Evolutionary conservation across 1,140 invertebrate species (phyloP).

Genomic region (Onthophagus taurus): DNA sequence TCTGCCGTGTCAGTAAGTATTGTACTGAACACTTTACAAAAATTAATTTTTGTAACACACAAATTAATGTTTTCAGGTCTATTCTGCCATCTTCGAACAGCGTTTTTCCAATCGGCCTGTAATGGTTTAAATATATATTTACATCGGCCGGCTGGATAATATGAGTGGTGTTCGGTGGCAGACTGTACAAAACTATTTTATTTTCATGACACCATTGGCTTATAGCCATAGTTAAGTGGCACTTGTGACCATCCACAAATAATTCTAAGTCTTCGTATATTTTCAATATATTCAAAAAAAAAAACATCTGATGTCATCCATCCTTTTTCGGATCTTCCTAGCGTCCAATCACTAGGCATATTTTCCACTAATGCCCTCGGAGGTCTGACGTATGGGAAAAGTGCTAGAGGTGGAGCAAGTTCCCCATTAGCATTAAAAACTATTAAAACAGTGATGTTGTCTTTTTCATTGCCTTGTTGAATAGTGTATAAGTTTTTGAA

Average conservation of each 20-base stretch:
- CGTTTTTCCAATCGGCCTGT: constrained; percentile 33
- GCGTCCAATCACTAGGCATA: constrained; percentile 24
- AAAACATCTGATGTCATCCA: constrained; percentile 38
- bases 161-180: constrained; percentile 39
- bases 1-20: too few species aligned
- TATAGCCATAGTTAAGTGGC: constrained; percentile 33
- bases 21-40: constrained; percentile 11
- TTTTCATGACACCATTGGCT: constrained; percentile 34
- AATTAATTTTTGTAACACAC: constrained; percentile 14
- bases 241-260: constrained; percentile 38
- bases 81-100: constrained; percentile 16
- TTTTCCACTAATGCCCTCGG: constrained; percentile 16
- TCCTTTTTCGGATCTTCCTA: constrained; percentile 34
- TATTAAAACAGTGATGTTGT: too few species aligned
- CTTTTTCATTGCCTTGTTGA: too few species aligned
- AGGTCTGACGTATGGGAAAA: constrained; percentile 22
- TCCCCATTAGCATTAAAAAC: too few species aligned
- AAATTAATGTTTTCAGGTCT: constrained; percentile 19
- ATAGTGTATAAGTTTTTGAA: too few species aligned
- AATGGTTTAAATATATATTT: constrained; percentile 31
- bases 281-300: too few species aligned
- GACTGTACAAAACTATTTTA: constrained; percentile 35
- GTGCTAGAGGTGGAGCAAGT: too few species aligned
- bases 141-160: too few species aligned
- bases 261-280: too few species aligned